phyloP scores from a whole-genome alignment of 1,140 invertebrate genomes.

The Meloidogyne hapla region DNA sequence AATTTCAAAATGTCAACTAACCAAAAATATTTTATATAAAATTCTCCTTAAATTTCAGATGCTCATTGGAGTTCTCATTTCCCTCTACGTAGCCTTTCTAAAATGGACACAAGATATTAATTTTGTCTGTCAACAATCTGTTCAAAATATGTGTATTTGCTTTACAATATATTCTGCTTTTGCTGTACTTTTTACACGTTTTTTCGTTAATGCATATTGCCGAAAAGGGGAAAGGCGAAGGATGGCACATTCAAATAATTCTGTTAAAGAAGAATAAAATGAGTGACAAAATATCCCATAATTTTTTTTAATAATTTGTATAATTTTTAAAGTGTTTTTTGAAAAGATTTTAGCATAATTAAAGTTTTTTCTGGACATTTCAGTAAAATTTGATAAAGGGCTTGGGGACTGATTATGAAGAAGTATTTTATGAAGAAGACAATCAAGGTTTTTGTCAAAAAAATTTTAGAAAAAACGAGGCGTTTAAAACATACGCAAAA shows the following conservation, averaged over 20 bases:
- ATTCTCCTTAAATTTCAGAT: slow-evolving; percentile 67
- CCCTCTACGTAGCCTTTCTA: slow-evolving; percentile 70
- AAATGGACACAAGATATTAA: slow-evolving; percentile 35
- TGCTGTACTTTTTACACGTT: slow-evolving; percentile 36
- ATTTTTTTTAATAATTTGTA: background rate
- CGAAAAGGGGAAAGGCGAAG: background rate
- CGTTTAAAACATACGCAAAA: no score
- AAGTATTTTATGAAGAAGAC: no score
- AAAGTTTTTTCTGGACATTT: no score
- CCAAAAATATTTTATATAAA: no score
- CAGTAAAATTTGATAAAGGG: no score
- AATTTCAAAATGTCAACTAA: background rate
- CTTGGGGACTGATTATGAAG: no score
- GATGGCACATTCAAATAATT: background rate
- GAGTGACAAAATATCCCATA: slow-evolving; percentile 3
- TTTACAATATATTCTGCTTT: slow-evolving; percentile 40
- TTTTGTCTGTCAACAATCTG: slow-evolving; percentile 35
- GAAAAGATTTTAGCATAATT: no score
- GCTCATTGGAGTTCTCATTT: slow-evolving; percentile 86
- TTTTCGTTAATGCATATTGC: slow-evolving; percentile 38
- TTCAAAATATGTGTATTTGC: slow-evolving; percentile 36
- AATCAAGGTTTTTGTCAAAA: no score
- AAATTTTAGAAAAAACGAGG: no score
- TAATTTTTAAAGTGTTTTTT: no score
- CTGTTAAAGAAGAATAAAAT: slow-evolving; percentile 5